Evolutionary conservation across 2,797 vertebrate genomes (phyloP).

Genomic region (Atherinosoma microstoma): DNA sequence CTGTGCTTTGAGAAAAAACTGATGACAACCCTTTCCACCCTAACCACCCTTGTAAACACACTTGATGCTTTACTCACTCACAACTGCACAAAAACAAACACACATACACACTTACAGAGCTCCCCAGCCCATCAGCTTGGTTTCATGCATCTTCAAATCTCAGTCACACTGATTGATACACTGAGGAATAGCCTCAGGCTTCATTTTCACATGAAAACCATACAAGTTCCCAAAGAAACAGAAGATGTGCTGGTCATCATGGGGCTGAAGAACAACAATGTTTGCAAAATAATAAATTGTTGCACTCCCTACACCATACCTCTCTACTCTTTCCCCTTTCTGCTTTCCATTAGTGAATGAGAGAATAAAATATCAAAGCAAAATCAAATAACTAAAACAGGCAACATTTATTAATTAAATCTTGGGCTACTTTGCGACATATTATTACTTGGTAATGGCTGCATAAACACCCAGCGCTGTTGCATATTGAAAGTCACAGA

Average conservation of each 20-base stretch:
- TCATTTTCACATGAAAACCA: conserved; percentile 72
- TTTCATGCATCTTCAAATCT: conserved; percentile 81
- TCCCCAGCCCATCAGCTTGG: conserved; percentile 49
- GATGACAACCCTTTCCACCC: conserved; percentile 50
- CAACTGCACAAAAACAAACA: conserved; percentile 7
- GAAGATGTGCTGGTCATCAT: conserved; percentile 57
- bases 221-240: conserved; percentile 52
- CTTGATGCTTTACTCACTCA: conserved; percentile 1
- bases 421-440: conserved; percentile 28
- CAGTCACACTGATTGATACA: conserved; percentile 82
- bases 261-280: conserved; percentile 39
- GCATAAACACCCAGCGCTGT: conserved; percentile 41
- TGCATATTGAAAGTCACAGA: conserved; percentile 45
- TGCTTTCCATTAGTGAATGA: conserved; percentile 59
- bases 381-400: conserved; percentile 39
- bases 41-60: conserved; percentile 3
- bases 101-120: background rate
- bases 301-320: background rate
- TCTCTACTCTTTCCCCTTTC: conserved; percentile 1
- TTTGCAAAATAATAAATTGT: conserved; percentile 61
- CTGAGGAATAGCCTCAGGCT: conserved; percentile 74
- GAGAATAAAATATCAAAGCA: conserved; percentile 58
- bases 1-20: conserved; percentile 59
- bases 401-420: conserved; percentile 61
- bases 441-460: conserved; percentile 42